Percentiles rank a stretch among this genome's conserved stretches.
phyloP scores from a whole-genome alignment of 2,113 vertebrate species.

The Neolamprologus devosi region DNA sequence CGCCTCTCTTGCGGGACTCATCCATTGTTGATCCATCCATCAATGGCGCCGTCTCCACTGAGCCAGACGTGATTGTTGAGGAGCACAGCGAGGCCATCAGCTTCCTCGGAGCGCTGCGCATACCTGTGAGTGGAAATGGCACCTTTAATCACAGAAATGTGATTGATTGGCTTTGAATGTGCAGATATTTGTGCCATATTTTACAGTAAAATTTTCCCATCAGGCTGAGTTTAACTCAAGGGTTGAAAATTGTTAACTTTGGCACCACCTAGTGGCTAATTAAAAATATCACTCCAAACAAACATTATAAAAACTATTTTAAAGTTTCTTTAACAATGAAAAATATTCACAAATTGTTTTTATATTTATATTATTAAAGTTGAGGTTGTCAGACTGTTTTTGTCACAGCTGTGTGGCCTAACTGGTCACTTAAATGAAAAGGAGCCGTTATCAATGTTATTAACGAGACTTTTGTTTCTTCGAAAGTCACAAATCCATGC shows the following conservation, averaged over 20 bases:
- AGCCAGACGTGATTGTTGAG: not conserved
- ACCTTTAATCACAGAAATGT: not conserved
- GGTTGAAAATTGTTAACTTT: accelerated
- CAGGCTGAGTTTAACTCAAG: not conserved
- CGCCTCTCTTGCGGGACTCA: constrained; percentile 49
- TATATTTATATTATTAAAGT: not conserved
- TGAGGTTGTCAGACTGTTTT: not conserved
- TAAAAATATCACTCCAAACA: not conserved
- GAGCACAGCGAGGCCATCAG: constrained; percentile 81
- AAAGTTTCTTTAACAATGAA: not conserved
- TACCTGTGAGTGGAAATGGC: constrained; percentile 79
- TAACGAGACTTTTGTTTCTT: not conserved
- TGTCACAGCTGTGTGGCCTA: not conserved
- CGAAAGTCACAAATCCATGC: not conserved
- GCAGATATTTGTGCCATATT: not conserved
- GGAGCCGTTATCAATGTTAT: not conserved
- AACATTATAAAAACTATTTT: not conserved
- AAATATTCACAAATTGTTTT: not conserved
- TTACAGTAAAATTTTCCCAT: not conserved
- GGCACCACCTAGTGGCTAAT: not conserved
- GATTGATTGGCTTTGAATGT: not conserved
- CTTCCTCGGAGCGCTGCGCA: constrained; percentile 82
- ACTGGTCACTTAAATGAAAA: not conserved
- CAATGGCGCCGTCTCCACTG: constrained; percentile 21
- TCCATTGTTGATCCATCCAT: not conserved